Conservation (phyloP, 2,113 vertebrate species). For the Morphnarchus princeps region DNA sequence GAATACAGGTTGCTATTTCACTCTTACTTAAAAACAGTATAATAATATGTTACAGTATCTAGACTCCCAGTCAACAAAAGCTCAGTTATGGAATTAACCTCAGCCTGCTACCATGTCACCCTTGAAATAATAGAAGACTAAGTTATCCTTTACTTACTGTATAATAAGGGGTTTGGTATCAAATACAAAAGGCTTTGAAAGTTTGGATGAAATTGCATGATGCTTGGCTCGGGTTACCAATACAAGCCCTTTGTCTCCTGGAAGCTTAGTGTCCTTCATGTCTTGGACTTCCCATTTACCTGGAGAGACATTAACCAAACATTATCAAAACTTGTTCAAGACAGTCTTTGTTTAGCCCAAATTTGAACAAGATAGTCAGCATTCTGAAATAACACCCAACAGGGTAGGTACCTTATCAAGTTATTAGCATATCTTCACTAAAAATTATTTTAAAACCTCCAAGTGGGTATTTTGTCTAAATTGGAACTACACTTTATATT, state of each 20-base stretch:
- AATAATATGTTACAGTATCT: background rate
- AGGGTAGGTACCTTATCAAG: background rate
- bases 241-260: constrained; percentile 93
- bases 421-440: background rate
- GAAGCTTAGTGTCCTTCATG: constrained; percentile 91
- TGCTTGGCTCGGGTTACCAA: constrained; percentile 93
- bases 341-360: background rate
- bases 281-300: constrained; percentile 96
- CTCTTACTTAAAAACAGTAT: background rate
- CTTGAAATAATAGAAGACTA: background rate
- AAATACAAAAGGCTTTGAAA: constrained; percentile 90
- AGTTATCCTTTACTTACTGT: constrained; percentile 83
- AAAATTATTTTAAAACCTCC: background rate
- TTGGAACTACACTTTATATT: background rate
- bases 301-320: background rate
- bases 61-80: background rate
- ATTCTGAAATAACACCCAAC: background rate
- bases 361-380: background rate
- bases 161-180: constrained; percentile 89
- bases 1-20: background rate
- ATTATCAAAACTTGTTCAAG: background rate
- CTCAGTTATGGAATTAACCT: background rate
- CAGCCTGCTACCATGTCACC: background rate
- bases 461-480: background rate
- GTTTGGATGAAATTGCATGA: constrained; percentile 89